These are phyloP conservation scores for Drosophila takahashii DNA, from an alignment of 1,140 invertebrate genomes.

Conservation along the genomic window DNA sequence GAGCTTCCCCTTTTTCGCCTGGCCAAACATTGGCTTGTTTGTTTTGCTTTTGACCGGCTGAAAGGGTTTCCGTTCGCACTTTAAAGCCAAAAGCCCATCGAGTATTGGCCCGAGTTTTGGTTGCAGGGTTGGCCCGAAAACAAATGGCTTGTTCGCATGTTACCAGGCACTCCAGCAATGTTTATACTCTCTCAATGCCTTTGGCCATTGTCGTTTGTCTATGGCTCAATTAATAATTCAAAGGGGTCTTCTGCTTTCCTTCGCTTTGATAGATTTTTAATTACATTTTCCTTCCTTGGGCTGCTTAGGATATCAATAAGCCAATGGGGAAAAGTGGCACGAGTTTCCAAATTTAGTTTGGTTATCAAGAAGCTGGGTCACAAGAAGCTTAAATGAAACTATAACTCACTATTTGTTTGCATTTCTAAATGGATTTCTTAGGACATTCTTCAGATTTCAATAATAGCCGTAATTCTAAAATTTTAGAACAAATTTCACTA, in stretches of 20 bases:
- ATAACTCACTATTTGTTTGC: too few relatives aligned
- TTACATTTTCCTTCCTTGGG: constrained; percentile 2
- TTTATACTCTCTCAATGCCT: constrained; percentile 35
- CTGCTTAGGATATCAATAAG: neutral
- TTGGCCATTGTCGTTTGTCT: constrained; percentile 25
- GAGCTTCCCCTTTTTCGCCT: constrained; percentile 48
- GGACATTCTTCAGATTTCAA: too few relatives aligned
- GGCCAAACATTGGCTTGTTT: constrained; percentile 50
- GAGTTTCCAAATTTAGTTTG: neutral
- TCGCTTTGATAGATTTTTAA: constrained; percentile 31
- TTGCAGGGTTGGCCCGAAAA: constrained; percentile 31
- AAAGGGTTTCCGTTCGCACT: constrained; percentile 59
- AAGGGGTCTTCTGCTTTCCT: constrained; percentile 7
- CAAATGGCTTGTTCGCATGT: constrained; percentile 73
- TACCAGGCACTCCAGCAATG: constrained; percentile 42
- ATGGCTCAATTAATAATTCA: constrained; percentile 43
- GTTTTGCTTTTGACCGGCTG: constrained; percentile 45
- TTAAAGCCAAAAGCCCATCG: constrained; percentile 35
- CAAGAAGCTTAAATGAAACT: too few relatives aligned
- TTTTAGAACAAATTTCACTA: too few relatives aligned
- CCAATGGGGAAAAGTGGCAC: neutral
- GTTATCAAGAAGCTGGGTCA: neutral
- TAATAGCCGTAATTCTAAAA: too few relatives aligned
- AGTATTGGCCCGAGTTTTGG: constrained; percentile 1
- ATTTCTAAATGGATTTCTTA: too few relatives aligned